Base-by-base conservation (phyloP, 2,888 invertebrate genomes). In the Ennomos quercinarius region DNA sequence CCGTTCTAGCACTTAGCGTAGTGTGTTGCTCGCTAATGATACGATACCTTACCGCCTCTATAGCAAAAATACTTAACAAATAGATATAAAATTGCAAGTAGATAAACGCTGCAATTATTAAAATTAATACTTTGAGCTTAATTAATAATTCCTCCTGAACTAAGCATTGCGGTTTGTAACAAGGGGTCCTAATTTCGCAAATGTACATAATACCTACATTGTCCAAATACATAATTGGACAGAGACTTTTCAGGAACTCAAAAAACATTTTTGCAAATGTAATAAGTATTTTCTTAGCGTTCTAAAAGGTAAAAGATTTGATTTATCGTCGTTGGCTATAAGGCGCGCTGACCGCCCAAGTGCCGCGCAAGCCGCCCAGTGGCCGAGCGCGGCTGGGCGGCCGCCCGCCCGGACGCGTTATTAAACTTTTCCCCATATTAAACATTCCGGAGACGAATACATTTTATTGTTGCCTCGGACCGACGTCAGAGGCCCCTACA, bases 381-480 rank as follows among this genome's bases (percentile, higher is more conserved):
- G 73, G 71, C 67, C 68, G 72, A 45, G 50, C 57, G 76, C 73
- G 74, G 75, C 73, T 71, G 72, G 74, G 67, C 70, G 73, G 73
- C 74, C 72, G 76, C 78, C 77, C 80, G 84, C 82, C 64, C 89
- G 89, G 91, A 88, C 91, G 91, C 92, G 91, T 91, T 92, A 92
- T 92, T 92, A 92, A 91, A 93, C 92, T 93, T 93, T 93, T 93
- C 93, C 93, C 93, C 93, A 93, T 93, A 93, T 93, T 93, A 93
- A 93, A 93, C 93, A 93, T 93, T 93, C 93, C 93, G 89, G 89
- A 91, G 90, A 92, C 93, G 93, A 93, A 93, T 93, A 93, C 92
- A 93, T 92, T 91, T 93, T 91, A 93, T 92, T 92, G 92, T 91
- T 90, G 92, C 89, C 89, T 89, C 88, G 90, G 90, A 90, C 91